Evolutionary conservation across 2,113 vertebrate species (phyloP).

Genomic region (Rhinolophus sinicus): DNA sequence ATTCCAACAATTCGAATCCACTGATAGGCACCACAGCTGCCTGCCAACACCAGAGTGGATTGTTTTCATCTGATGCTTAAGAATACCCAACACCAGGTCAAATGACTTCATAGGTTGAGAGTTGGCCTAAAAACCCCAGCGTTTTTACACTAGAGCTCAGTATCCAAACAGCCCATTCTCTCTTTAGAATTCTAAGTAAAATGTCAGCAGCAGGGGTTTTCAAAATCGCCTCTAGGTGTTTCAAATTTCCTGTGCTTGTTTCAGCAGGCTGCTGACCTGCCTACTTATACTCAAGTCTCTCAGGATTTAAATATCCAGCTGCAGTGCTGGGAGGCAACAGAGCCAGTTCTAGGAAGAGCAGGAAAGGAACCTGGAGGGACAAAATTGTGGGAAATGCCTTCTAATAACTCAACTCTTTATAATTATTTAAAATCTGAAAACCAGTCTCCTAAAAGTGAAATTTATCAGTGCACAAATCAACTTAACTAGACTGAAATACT

Average conservation of each 20-base stretch:
- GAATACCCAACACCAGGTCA: conserved; percentile 40
- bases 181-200: background rate
- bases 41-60: conserved; percentile 59
- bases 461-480: background rate
- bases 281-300: conserved; percentile 9
- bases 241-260: background rate
- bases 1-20: conserved; percentile 78
- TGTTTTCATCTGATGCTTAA: conserved; percentile 60
- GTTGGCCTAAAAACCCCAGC: background rate
- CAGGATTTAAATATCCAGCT: background rate
- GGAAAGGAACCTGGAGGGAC: background rate
- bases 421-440: conserved; percentile 8
- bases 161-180: background rate
- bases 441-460: background rate
- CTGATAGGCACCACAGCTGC: conserved; percentile 77
- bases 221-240: conserved; percentile 32
- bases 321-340: background rate
- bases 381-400: background rate
- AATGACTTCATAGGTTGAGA: background rate
- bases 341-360: background rate
- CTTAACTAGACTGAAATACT: background rate
- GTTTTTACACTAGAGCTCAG: background rate
- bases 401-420: background rate
- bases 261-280: background rate
- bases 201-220: background rate